Percentiles rank a stretch among this genome's conserved stretches.
These are phyloP conservation scores for Pelagia noctiluca DNA, from an alignment of 30 jellyfish, hydroid and myxozoan species.

Conservation along the genomic window DNA sequence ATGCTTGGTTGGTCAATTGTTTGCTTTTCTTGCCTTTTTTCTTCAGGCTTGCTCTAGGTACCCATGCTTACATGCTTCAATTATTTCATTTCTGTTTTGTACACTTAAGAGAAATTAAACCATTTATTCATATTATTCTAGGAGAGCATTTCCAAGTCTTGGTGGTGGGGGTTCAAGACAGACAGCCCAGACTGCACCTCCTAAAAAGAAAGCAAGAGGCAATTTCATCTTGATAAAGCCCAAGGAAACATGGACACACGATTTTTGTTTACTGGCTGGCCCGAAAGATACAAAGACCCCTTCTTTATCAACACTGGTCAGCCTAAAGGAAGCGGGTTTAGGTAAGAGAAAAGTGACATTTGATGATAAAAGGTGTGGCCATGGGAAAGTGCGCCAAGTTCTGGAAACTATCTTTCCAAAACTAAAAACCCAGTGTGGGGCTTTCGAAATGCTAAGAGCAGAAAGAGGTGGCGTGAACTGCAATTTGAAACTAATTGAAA, in stretches of 20 bases:
- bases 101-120: constrained; percentile 13
- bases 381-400: constrained; percentile 32
- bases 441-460: constrained; percentile 21
- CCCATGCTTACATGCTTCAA: constrained; percentile 8
- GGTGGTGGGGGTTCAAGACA: constrained; percentile 32
- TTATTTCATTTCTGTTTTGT: neutral
- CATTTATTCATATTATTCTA: constrained; percentile 1
- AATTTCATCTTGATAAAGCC: constrained; percentile 35
- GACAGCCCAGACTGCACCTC: constrained; percentile 17
- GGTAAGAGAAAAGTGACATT: constrained; percentile 19
- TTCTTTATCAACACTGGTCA: constrained; percentile 5
- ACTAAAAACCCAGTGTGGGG: constrained; percentile 23
- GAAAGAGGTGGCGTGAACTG: constrained; percentile 30
- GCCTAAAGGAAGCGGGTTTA: constrained; percentile 32
- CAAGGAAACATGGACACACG: constrained; percentile 51
- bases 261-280: constrained; percentile 33
- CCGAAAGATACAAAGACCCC: constrained; percentile 25
- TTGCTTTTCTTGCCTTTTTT: neutral
- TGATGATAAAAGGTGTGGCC: constrained; percentile 27
- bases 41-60: neutral
- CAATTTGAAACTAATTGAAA: constrained; percentile 11
- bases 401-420: constrained; percentile 47
- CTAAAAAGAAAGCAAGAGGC: constrained; percentile 7
- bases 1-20: no score
- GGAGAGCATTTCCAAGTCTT: constrained; percentile 48